Percentiles rank a stretch among this genome's conserved stretches.
Conservation (phyloP, 2,888 invertebrate species). For the Eurytoma californica region DNA sequence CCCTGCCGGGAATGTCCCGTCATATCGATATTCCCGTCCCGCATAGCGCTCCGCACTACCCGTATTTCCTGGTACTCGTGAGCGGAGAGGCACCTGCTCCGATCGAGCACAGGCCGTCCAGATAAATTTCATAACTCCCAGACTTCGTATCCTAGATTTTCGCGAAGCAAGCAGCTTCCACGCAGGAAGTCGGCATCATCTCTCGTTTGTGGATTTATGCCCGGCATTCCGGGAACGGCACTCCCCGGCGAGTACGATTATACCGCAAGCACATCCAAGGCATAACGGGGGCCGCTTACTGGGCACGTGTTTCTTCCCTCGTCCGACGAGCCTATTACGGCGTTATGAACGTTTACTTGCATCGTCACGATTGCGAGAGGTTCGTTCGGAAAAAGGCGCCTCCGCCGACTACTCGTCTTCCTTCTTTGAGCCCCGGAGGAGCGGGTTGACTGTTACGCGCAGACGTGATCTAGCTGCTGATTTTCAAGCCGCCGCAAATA, state of each 20-base stretch:
- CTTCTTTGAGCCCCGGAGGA: constrained; percentile 2
- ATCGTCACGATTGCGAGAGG: constrained; percentile 70
- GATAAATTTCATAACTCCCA: constrained; percentile 33
- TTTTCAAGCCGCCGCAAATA: not conserved
- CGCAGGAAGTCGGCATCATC: constrained; percentile 3
- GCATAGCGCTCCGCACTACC: not conserved
- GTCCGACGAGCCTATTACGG: constrained; percentile 66
- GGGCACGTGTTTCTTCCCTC: constrained; percentile 44
- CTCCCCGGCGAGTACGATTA: constrained; percentile 55
- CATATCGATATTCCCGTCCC: constrained; percentile 34
- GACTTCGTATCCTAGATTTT: not conserved
- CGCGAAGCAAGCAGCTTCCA: not conserved
- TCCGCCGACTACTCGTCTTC: constrained; percentile 30
- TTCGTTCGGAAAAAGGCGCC: constrained; percentile 59
- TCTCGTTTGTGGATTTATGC: constrained; percentile 49
- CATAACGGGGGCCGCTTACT: constrained; percentile 65
- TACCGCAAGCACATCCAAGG: constrained; percentile 66
- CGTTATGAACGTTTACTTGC: constrained; percentile 73
- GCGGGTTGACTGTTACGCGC: constrained; percentile 36
- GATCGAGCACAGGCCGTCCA: not conserved
- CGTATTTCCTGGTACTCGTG: constrained; percentile 40
- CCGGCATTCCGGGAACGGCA: constrained; percentile 65
- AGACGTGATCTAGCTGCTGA: constrained; percentile 19
- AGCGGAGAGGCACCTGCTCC: not conserved
- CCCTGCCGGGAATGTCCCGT: not conserved